Conservation (phyloP, 2,888 invertebrate genomes). For the Apamea crenata region DNA sequence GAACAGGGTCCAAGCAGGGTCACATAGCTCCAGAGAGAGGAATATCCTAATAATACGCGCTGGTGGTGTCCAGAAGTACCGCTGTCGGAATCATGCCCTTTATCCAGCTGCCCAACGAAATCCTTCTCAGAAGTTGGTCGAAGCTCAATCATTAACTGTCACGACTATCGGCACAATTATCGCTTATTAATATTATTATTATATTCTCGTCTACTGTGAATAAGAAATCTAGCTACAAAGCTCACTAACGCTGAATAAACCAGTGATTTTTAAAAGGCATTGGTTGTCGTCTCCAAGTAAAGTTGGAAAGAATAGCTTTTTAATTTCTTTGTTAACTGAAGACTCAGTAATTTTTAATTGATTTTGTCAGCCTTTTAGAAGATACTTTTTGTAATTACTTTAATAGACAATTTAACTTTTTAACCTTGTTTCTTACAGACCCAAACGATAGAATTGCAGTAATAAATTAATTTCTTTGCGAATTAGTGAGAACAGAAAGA, state of each 20-base stretch:
- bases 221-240: background rate
- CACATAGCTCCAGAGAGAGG: background rate
- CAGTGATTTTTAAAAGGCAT: constrained; percentile 1
- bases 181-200: background rate
- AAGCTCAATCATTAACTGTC: background rate
- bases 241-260: constrained; percentile 13
- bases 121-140: background rate
- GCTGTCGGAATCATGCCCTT: background rate
- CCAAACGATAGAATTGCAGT: background rate
- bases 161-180: background rate
- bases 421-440: background rate
- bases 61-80: background rate
- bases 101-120: background rate
- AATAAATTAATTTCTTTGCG: background rate
- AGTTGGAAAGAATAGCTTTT: constrained; percentile 32
- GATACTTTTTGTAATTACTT: constrained; percentile 12
- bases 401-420: constrained; percentile 12
- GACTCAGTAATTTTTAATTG: constrained; percentile 41
- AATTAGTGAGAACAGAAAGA: background rate
- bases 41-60: background rate
- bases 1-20: background rate
- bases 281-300: constrained; percentile 14
- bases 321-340: constrained; percentile 31
- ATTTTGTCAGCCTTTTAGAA: constrained; percentile 23
- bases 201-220: constrained; percentile 5